These are phyloP conservation scores for Motacilla alba DNA, from an alignment of 2,113 vertebrate species.

Conservation along the genomic window DNA sequence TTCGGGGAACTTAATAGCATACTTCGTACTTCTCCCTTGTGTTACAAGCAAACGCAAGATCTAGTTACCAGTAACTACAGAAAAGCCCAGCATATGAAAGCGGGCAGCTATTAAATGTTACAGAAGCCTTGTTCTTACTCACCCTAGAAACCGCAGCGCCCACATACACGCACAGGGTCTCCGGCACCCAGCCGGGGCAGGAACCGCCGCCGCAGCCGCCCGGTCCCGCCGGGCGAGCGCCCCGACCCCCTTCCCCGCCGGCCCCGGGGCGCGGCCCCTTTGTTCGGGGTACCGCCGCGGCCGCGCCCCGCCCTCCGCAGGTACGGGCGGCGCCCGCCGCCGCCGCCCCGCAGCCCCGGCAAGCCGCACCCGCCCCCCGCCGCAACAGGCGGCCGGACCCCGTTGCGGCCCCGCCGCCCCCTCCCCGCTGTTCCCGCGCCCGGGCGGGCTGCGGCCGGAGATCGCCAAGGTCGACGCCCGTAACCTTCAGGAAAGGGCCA, in stretches of 20 bases:
- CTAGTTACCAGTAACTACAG: not conserved
- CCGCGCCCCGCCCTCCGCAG: not conserved
- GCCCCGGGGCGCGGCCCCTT: not conserved
- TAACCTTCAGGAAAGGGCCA: not conserved
- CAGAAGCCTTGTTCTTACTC: not conserved
- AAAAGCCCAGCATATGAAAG: not conserved
- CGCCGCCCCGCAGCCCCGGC: not conserved
- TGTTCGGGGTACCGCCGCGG: not conserved
- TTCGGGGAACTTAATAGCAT: not conserved
- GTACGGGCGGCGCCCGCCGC: not conserved
- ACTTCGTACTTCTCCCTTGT: not conserved
- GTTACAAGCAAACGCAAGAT: not conserved
- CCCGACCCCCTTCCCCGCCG: not conserved
- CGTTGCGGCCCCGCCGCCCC: too few species aligned
- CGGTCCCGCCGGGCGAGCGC: not conserved
- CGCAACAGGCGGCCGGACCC: not conserved
- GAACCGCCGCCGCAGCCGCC: not conserved
- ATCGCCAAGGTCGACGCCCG: not conserved
- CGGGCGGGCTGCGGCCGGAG: not conserved
- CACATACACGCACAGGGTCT: not conserved
- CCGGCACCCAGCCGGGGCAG: not conserved
- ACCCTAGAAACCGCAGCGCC: not conserved
- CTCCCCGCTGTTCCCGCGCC: not conserved
- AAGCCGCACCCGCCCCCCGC: not conserved
- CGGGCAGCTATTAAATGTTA: not conserved